These are phyloP conservation scores for Lycocerus yunnanus DNA, from an alignment of 2,888 invertebrate genomes.

Conservation along the genomic window DNA sequence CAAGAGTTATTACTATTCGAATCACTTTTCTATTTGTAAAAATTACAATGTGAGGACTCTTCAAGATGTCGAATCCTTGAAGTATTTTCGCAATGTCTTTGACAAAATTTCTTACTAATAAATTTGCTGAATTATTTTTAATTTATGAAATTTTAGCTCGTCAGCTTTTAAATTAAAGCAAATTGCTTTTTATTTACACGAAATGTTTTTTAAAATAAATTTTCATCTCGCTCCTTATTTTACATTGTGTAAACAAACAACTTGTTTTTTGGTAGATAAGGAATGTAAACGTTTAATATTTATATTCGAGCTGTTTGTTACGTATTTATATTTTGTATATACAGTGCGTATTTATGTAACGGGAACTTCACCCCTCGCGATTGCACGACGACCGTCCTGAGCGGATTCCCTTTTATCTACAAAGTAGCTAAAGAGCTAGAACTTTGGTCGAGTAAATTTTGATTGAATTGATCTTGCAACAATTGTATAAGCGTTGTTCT, in stretches of 20 bases:
- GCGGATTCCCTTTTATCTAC: too few relatives aligned
- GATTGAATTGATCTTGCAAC: too few relatives aligned
- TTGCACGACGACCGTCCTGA: not conserved
- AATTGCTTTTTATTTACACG: not conserved
- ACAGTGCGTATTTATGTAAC: not conserved
- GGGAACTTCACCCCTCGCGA: too few relatives aligned
- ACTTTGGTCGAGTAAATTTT: too few relatives aligned
- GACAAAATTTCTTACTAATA: not conserved
- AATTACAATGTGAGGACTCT: not conserved
- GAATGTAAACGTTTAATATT: not conserved
- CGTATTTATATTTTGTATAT: not conserved
- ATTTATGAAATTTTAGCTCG: not conserved
- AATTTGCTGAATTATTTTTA: not conserved
- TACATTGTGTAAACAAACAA: not conserved
- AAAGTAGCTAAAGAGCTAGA: too few relatives aligned
- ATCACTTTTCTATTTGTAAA: not conserved
- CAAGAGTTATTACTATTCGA: not conserved
- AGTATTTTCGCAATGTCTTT: not conserved
- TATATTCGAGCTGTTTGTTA: not conserved
- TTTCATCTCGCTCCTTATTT: not conserved
- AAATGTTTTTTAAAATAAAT: not conserved
- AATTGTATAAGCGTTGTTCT: too few relatives aligned
- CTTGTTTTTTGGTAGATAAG: not conserved
- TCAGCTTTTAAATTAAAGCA: not conserved
- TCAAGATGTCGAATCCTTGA: not conserved